Percentiles rank a stretch among this genome's conserved stretches.
These are phyloP conservation scores for Muscina levida DNA, from an alignment of 2,888 invertebrate species.

Conservation along the genomic window DNA sequence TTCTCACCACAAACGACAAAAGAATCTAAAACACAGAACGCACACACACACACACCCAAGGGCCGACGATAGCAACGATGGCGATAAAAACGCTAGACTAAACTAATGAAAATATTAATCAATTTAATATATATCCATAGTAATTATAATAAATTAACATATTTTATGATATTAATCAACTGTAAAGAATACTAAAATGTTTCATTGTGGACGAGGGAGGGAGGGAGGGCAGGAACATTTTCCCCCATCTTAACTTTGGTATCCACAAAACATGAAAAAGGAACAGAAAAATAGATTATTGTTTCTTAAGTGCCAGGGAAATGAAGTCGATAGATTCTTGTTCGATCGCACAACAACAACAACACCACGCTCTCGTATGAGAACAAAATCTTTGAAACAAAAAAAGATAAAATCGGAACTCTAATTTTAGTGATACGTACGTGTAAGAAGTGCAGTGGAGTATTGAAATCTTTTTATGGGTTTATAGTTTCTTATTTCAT, in stretches of 20 bases:
- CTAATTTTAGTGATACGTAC: conserved; percentile 43
- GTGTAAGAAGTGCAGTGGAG: not conserved
- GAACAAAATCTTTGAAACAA: conserved; percentile 22
- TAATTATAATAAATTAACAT: conserved; percentile 59
- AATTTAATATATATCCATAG: conserved; percentile 23
- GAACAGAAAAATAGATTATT: conserved; percentile 5
- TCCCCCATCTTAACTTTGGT: not conserved
- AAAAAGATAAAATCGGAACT: conserved; percentile 39
- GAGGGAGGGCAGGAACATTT: not conserved
- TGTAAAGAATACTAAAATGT: conserved; percentile 38
- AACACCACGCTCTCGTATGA: conserved; percentile 9
- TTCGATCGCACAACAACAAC: not conserved
- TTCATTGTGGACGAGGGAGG: too few relatives aligned
- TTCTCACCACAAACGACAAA: not conserved
- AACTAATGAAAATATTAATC: conserved; percentile 1
- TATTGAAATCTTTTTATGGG: conserved; percentile 40
- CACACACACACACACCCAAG: not conserved
- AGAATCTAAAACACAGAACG: not conserved
- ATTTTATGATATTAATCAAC: conserved; percentile 55
- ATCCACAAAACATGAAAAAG: not conserved
- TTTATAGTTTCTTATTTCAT: not conserved
- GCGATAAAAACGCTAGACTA: not conserved
- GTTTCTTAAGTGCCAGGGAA: conserved; percentile 14
- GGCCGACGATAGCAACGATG: not conserved
- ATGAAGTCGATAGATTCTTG: not conserved